Percentiles rank a stretch among this genome's conserved stretches.
Evolutionary conservation across 30 jellyfish, hydroid and myxozoan genomes (phyloP).

Genomic region (Mastigias papua): DNA sequence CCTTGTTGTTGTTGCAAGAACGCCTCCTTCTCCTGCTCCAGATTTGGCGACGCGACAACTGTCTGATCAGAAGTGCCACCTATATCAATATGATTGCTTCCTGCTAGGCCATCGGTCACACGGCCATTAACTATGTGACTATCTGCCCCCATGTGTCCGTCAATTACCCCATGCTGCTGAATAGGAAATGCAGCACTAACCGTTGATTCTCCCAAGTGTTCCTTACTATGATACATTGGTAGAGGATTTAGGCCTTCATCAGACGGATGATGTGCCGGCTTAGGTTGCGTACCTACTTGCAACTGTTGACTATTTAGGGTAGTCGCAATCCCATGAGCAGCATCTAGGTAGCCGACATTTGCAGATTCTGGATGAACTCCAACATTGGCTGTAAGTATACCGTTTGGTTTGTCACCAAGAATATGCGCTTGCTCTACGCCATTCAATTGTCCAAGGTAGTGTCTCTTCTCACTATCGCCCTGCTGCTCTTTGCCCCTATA

Average conservation of each 20-base stretch:
- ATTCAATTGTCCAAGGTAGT: slow-evolving; percentile 41
- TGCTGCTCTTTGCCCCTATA: slow-evolving; percentile 23
- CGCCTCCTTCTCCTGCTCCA: slow-evolving; percentile 29
- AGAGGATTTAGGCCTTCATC: slow-evolving; percentile 64
- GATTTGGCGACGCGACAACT: slow-evolving; percentile 37
- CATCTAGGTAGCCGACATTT: slow-evolving; percentile 52
- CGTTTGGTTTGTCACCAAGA: slow-evolving; percentile 17
- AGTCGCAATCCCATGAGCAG: slow-evolving; percentile 63
- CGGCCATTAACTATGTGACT: slow-evolving; percentile 35
- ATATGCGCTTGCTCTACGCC: slow-evolving; percentile 27
- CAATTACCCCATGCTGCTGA: slow-evolving; percentile 10
- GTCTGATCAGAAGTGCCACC: slow-evolving; percentile 19
- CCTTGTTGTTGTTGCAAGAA: slow-evolving; percentile 48
- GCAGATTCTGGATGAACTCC: slow-evolving; percentile 48
- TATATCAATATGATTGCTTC: background rate
- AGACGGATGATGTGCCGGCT: slow-evolving; percentile 40
- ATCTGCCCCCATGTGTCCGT: slow-evolving; percentile 9
- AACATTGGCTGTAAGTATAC: slow-evolving; percentile 48
- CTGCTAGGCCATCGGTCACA: slow-evolving; percentile 26
- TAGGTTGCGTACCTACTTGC: slow-evolving; percentile 59
- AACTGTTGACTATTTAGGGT: slow-evolving; percentile 57
- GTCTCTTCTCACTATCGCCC: slow-evolving; percentile 54
- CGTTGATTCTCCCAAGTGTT: background rate
- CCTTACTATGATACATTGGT: slow-evolving; percentile 38
- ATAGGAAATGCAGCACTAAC: slow-evolving; percentile 2